Evolutionary conservation across 2,888 invertebrate species (phyloP).

Genomic region (Tineola bisselliella): DNA sequence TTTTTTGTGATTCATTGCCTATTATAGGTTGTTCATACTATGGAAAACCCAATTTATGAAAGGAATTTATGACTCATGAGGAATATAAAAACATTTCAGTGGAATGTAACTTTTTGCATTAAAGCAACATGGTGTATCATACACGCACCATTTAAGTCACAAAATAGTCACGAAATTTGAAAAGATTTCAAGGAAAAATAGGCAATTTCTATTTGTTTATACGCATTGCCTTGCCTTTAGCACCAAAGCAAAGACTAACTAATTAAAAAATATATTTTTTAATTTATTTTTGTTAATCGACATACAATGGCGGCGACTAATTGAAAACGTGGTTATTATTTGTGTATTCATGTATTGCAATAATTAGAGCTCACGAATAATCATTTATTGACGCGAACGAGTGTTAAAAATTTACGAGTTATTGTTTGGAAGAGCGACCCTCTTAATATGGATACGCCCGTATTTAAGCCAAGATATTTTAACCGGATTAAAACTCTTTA

Average conservation of each 20-base stretch:
- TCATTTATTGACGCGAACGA: constrained; percentile 46
- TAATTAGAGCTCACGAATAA: constrained; percentile 60
- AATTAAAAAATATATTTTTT: not conserved
- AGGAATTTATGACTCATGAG: no score
- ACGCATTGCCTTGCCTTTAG: no score
- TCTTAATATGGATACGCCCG: constrained; percentile 34
- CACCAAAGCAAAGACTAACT: not conserved
- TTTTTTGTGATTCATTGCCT: not conserved
- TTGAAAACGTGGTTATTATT: not conserved
- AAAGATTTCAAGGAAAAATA: no score
- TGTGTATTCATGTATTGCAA: constrained; percentile 34
- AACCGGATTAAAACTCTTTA: no score
- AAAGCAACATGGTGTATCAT: no score
- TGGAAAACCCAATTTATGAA: not conserved
- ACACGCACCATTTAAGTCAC: no score
- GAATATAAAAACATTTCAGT: no score
- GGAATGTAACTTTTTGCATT: not conserved
- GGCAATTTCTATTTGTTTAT: not conserved
- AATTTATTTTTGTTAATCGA: not conserved
- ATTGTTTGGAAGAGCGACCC: constrained; percentile 38
- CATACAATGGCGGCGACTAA: constrained; percentile 3
- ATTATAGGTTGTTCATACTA: not conserved
- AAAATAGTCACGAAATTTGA: no score
- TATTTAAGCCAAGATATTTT: no score
- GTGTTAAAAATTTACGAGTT: constrained; percentile 65